Percentiles rank a stretch among this genome's conserved stretches.
phyloP scores from a whole-genome alignment of 1,140 invertebrate species.

The Megalonaias nervosa region DNA sequence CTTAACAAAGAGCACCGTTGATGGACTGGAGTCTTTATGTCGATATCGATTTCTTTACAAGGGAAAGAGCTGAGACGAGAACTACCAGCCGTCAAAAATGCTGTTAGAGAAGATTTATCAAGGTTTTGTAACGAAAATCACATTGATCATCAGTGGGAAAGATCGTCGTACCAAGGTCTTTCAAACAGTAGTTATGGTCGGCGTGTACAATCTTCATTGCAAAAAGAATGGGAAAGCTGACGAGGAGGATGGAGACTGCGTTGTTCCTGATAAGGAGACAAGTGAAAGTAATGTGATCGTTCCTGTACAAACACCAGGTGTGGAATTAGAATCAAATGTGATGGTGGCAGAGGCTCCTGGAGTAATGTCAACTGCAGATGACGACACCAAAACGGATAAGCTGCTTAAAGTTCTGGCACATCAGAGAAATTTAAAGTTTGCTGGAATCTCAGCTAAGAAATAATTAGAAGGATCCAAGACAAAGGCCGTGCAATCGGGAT shows the following conservation, averaged over 20 bases:
- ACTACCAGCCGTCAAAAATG: slow-evolving; percentile 19
- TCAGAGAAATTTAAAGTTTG: slow-evolving; percentile 16
- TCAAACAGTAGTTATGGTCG: no score
- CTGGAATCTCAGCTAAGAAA: slow-evolving; percentile 27
- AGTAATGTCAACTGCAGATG: not conserved
- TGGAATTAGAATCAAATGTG: not conserved
- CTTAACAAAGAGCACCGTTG: slow-evolving; percentile 1
- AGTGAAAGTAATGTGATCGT: not conserved
- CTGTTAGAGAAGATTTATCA: slow-evolving; percentile 9
- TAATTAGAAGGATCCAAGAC: slow-evolving; percentile 6
- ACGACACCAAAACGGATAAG: slow-evolving; percentile 3
- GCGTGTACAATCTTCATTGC: no score
- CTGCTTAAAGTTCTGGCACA: slow-evolving; percentile 1
- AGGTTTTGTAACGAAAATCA: no score
- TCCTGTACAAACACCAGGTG: not conserved
- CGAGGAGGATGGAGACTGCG: not conserved
- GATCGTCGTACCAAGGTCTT: no score
- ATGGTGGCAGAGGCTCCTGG: not conserved
- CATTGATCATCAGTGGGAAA: no score
- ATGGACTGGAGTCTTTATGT: slow-evolving; percentile 10
- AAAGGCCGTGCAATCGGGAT: slow-evolving; percentile 25
- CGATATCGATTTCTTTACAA: slow-evolving; percentile 17
- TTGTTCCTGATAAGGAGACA: not conserved
- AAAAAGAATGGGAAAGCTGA: no score
- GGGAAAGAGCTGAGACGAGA: slow-evolving; percentile 9